Percentiles rank a stretch among this genome's conserved stretches.
Evolutionary conservation across 1,140 invertebrate genomes (phyloP).

Genomic region (Trichonephila clavipes): DNA sequence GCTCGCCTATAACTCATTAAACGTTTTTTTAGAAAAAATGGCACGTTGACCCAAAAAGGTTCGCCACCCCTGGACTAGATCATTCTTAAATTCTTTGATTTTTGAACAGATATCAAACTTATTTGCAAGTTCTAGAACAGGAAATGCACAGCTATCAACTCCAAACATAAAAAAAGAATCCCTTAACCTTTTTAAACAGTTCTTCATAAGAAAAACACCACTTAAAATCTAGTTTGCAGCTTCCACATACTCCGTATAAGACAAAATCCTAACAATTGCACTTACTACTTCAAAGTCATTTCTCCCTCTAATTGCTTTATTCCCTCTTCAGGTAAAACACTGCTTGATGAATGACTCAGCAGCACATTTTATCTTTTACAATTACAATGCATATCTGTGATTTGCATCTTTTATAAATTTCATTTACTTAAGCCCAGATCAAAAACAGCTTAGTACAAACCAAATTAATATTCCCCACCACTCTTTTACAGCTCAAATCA

Average conservation of each 20-base stretch:
- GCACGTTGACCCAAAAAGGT: too few species aligned
- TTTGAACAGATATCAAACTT: slow-evolving; percentile 45
- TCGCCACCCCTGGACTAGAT: too few species aligned
- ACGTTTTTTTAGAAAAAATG: too few species aligned
- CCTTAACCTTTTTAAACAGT: slow-evolving; percentile 43
- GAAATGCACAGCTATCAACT: background rate
- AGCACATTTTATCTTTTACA: slow-evolving; percentile 59
- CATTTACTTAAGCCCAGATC: background rate
- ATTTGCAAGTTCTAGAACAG: slow-evolving; percentile 35
- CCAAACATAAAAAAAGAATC: background rate
- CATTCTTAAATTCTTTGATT: background rate
- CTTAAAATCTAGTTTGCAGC: slow-evolving; percentile 49
- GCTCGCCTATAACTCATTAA: too few species aligned
- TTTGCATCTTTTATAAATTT: slow-evolving; percentile 47
- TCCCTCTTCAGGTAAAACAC: slow-evolving; percentile 58
- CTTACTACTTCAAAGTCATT: slow-evolving; percentile 53
- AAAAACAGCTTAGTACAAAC: slow-evolving; percentile 67
- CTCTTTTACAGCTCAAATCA: slow-evolving; percentile 51
- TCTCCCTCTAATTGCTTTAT: slow-evolving; percentile 44
- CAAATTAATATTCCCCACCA: slow-evolving; percentile 46
- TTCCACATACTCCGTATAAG: background rate
- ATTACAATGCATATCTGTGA: slow-evolving; percentile 55
- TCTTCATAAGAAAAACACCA: slow-evolving; percentile 72
- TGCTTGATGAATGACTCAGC: slow-evolving; percentile 57
- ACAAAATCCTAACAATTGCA: slow-evolving; percentile 28